Base-by-base conservation (phyloP, 2,113 vertebrate species). In the Pygathrix nemaeus region DNA sequence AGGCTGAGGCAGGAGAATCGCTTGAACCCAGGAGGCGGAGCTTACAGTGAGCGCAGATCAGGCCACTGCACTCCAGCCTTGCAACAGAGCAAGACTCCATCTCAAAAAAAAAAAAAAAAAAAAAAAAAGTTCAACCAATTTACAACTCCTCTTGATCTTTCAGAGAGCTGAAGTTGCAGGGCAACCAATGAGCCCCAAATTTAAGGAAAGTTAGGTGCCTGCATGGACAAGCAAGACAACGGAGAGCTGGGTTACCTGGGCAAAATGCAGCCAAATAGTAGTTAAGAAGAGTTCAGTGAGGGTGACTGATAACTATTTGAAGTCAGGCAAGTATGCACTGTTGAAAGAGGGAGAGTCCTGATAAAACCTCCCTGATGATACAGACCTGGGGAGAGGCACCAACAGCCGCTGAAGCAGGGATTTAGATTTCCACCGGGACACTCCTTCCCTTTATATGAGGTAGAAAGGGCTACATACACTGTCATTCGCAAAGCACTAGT, bases 261-360 rank as follows among this genome's bases (percentile, higher is more conserved):
- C 17, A 84, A n/a, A 18, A 20, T 14, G 5, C 13, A 40, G 30
- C 8, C 5, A 9, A 23, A 13, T 27, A 11, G 2, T 82, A 32
- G 48, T 27, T 27, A 45, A 43, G 48, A 61, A 72, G 45, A 55
- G 16, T 59, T 48, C 32, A 40, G 9, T 12, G 0, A 32, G 6
- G 38, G 23, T 35, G 23, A 52, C 1, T 38, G 50, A 16, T 45
- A 72, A 35, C 7, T 52, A 16, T 9, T 43, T 48, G 70, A 52
- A 25, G 32, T 3, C 5, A 6, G 35, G 14, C 8, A 32, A 38
- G n/a, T 11, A 38, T 5, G 18, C 3, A 18, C 8, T 18, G 0
- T 30, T 30, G 55, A 38, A 13, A 55, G 21, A 38, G 7, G 17
- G 18, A 61, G 18, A 66, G 5, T 45, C 12, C 21, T 82, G 73